Percentiles rank a stretch among this genome's conserved stretches.
Conservation (phyloP, 2,797 vertebrate species). For the Xenops minutus region DNA sequence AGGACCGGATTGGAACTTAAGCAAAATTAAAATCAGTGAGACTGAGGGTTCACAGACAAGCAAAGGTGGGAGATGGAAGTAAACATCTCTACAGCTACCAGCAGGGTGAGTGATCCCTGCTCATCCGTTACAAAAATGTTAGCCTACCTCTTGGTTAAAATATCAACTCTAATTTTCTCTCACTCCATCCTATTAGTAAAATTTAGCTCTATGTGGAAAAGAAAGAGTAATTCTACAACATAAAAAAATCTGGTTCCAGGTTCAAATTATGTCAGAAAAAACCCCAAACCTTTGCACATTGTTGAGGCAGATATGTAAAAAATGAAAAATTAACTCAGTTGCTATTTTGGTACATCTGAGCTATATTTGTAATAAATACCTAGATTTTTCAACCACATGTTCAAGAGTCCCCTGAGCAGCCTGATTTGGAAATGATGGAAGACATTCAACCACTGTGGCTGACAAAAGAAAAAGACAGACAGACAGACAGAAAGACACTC, state of each 20-base stretch:
- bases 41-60: slow-evolving; percentile 41
- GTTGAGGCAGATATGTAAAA: background rate
- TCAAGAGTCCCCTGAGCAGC: background rate
- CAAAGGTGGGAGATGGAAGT: slow-evolving; percentile 33
- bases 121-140: background rate
- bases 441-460: background rate
- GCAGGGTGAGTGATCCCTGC: background rate
- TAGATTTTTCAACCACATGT: background rate
- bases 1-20: slow-evolving; percentile 16
- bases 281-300: background rate
- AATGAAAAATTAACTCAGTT: background rate
- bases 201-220: background rate
- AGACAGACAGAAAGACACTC: background rate
- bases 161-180: background rate
- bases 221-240: background rate
- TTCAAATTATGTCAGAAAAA: background rate
- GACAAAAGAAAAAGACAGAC: background rate
- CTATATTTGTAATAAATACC: background rate
- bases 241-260: background rate
- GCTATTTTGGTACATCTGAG: background rate
- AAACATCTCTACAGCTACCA: slow-evolving; percentile 47
- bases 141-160: background rate
- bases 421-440: background rate
- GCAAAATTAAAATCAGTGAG: slow-evolving; percentile 53
- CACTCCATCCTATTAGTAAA: background rate